Evolutionary conservation across 1,140 invertebrate species (phyloP).

Genomic region (Drosophila malerkotliana): DNA sequence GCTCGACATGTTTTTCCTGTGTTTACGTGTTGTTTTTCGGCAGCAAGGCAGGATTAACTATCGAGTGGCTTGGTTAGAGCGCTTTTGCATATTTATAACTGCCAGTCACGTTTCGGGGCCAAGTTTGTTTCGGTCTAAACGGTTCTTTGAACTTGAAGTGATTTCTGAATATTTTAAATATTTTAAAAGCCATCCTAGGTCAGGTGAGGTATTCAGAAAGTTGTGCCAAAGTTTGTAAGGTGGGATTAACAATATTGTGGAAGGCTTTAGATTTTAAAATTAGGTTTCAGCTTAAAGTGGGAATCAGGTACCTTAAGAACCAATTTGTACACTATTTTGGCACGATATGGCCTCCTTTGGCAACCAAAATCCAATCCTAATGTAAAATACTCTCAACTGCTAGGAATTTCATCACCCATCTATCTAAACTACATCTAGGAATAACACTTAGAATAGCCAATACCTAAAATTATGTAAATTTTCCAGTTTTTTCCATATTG

Average conservation of each 20-base stretch:
- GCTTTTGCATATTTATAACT: constrained; percentile 50
- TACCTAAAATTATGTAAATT: constrained; percentile 6
- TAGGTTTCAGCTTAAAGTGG: too few relatives aligned
- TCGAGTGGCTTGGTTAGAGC: constrained; percentile 25
- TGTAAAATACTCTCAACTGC: too few relatives aligned
- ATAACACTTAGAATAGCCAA: neutral
- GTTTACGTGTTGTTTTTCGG: constrained; percentile 30
- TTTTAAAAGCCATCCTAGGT: neutral
- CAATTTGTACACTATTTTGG: too few relatives aligned
- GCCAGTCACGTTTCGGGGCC: constrained; percentile 27
- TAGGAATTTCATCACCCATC: too few relatives aligned
- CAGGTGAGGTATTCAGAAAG: constrained; percentile 4
- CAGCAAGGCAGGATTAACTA: constrained; percentile 24
- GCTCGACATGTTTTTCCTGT: constrained; percentile 14
- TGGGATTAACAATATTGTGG: neutral
- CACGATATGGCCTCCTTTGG: too few relatives aligned
- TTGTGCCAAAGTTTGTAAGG: neutral
- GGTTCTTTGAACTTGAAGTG: constrained; percentile 32
- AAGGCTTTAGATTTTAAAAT: neutral
- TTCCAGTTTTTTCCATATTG: constrained; percentile 10
- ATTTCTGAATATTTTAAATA: constrained; percentile 39
- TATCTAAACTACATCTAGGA: too few relatives aligned
- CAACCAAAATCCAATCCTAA: too few relatives aligned
- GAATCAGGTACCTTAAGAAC: too few relatives aligned
- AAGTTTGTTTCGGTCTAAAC: constrained; percentile 40